A percentile compares a stretch with the other conserved stretches of the same genome.
phyloP scores from a whole-genome alignment of 2,888 invertebrate species.

The Plebejus melissa region DNA sequence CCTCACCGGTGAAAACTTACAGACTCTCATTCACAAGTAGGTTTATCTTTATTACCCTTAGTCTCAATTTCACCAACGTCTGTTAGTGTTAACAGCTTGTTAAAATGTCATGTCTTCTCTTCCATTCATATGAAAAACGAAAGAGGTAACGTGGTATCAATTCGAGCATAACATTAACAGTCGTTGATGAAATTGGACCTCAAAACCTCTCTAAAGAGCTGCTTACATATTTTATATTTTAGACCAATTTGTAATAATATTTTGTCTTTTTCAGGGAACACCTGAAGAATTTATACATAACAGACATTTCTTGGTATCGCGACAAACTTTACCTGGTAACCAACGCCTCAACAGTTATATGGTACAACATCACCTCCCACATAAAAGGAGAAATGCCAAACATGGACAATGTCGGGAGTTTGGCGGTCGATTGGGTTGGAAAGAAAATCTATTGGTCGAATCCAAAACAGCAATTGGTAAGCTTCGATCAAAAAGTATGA shows the following conservation, averaged over 20 bases:
- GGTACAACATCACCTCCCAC: slow-evolving; percentile 83
- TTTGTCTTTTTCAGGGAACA: slow-evolving; percentile 48
- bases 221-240: background rate
- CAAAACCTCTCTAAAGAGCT: background rate
- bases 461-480: slow-evolving; percentile 87
- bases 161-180: too few species aligned
- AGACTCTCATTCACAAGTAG: slow-evolving; percentile 81
- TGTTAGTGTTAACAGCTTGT: too few species aligned
- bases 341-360: slow-evolving; percentile 84
- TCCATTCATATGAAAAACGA: too few species aligned
- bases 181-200: too few species aligned
- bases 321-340: slow-evolving; percentile 87
- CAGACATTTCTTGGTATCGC: slow-evolving; percentile 88
- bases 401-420: slow-evolving; percentile 85
- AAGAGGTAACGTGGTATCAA: too few species aligned
- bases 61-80: too few species aligned
- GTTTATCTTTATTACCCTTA: background rate
- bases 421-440: slow-evolving; percentile 95
- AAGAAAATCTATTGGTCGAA: slow-evolving; percentile 94
- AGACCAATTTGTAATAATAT: background rate
- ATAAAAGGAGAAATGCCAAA: slow-evolving; percentile 78
- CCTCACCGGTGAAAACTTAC: slow-evolving; percentile 86
- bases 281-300: slow-evolving; percentile 81
- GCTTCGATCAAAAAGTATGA: too few species aligned
- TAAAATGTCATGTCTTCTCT: too few species aligned